A percentile compares a stretch with the other conserved stretches of the same genome.
Evolutionary conservation across 1,140 invertebrate genomes (phyloP).

Genomic region (Drosophila sucinea): DNA sequence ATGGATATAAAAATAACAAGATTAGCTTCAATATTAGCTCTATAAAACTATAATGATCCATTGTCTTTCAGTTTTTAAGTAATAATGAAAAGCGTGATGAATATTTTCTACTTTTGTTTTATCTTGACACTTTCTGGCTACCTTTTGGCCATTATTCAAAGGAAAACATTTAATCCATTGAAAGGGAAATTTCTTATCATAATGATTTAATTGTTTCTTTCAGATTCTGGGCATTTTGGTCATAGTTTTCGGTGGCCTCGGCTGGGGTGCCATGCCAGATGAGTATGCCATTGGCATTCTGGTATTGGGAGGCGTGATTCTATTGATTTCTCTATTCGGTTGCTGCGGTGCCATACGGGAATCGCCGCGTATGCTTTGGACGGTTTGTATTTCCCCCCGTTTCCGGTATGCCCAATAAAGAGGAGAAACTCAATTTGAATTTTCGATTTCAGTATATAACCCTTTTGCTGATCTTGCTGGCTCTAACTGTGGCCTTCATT

Average conservation of each 20-base stretch:
- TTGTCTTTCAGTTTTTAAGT: no score
- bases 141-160: no score
- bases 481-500: slow-evolving; percentile 57
- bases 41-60: no score
- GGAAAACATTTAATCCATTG: no score
- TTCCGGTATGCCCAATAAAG: neutral
- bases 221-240: slow-evolving; percentile 73
- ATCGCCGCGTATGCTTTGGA: slow-evolving; percentile 91
- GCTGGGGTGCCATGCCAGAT: slow-evolving; percentile 84
- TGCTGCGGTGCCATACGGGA: slow-evolving; percentile 93
- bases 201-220: neutral
- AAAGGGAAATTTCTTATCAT: no score
- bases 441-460: slow-evolving; percentile 56
- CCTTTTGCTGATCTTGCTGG: slow-evolving; percentile 58
- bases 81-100: no score
- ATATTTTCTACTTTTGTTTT: no score
- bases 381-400: slow-evolving; percentile 84
- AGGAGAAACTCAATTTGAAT: slow-evolving; percentile 16
- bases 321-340: slow-evolving; percentile 91
- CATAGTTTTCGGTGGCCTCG: slow-evolving; percentile 66
- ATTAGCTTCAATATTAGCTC: no score
- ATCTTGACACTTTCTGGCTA: no score
- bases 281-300: slow-evolving; percentile 86
- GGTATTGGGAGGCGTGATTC: slow-evolving; percentile 88
- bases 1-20: no score